phyloP scores from a whole-genome alignment of 2,113 vertebrate species.

The Polypterus senegalus region DNA sequence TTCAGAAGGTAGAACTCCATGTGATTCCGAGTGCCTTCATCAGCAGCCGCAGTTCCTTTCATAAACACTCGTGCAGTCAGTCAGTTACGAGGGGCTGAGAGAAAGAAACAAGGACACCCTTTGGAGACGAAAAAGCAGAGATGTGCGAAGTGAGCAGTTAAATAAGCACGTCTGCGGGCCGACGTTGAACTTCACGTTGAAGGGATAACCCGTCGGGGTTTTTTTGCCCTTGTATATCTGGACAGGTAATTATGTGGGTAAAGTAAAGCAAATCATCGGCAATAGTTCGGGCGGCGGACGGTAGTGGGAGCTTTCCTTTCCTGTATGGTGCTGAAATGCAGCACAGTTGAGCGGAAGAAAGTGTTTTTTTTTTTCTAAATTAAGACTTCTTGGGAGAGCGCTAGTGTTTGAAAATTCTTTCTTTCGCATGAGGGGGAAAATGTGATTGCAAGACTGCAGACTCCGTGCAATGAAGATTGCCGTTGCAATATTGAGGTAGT shows the following conservation, averaged over 20 bases:
- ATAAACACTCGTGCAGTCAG: constrained; percentile 23
- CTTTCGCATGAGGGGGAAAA: too few relatives aligned
- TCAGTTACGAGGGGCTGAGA: constrained; percentile 3
- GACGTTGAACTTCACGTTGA: constrained; percentile 31
- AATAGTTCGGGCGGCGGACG: constrained; percentile 14
- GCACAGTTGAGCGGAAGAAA: constrained; percentile 20
- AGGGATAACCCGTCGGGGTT: constrained; percentile 17
- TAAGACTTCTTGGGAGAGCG: too few relatives aligned
- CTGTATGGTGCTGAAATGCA: constrained; percentile 41
- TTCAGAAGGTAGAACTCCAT: constrained; percentile 31
- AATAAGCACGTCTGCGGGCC: constrained; percentile 21
- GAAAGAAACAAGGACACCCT: constrained; percentile 50
- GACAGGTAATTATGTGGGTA: constrained; percentile 40
- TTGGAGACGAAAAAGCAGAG: constrained; percentile 36
- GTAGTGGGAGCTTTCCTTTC: constrained; percentile 35
- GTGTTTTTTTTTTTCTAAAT: constrained; percentile 13
- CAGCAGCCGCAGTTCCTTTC: constrained; percentile 32
- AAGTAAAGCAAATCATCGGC: background rate
- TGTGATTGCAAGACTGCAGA: too few relatives aligned
- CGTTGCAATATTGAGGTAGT: too few relatives aligned
- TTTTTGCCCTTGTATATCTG: constrained; percentile 16
- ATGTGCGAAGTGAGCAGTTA: constrained; percentile 39
- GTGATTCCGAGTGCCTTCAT: constrained; percentile 32
- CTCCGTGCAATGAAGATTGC: too few relatives aligned
- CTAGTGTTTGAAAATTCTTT: too few relatives aligned